Evolutionary conservation across 2,888 invertebrate genomes (phyloP).

Genomic region (Seira ritae): DNA sequence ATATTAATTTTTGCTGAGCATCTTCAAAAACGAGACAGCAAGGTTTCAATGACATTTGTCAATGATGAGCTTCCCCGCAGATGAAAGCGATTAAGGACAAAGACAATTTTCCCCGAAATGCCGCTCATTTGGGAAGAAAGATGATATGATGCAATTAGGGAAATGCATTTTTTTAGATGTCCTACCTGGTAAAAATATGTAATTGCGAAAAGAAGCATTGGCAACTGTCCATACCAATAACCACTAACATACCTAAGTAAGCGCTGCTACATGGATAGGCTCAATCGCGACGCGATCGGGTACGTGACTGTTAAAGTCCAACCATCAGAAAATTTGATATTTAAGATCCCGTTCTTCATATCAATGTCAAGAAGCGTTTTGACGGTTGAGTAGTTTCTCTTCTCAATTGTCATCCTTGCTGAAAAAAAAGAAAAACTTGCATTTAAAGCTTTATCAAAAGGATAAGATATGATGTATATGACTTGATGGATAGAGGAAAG

Average conservation of each 20-base stretch:
- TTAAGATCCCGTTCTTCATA: constrained; percentile 17
- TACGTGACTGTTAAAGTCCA: not conserved
- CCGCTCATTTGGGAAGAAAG: constrained; percentile 3
- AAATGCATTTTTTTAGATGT: not conserved
- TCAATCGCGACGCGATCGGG: no score
- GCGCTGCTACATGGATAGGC: not conserved
- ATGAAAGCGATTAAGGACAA: constrained; percentile 8
- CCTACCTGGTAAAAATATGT: no score
- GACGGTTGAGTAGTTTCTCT: constrained; percentile 41
- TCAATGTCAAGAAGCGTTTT: constrained; percentile 48
- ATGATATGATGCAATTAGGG: not conserved
- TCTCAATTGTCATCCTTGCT: constrained; percentile 2
- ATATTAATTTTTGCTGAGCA: no score
- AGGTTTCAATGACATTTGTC: no score
- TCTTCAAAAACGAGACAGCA: no score
- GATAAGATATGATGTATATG: not conserved
- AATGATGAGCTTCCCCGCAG: not conserved
- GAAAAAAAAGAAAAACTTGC: not conserved
- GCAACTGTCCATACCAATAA: no score
- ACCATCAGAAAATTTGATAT: no score
- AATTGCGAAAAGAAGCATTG: no score
- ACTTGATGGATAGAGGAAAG: not conserved
- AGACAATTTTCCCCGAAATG: constrained; percentile 51
- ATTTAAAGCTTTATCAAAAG: not conserved
- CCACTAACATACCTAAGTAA: no score